Conservation (phyloP, 2,113 vertebrate genomes). For the Empidonax traillii region DNA sequence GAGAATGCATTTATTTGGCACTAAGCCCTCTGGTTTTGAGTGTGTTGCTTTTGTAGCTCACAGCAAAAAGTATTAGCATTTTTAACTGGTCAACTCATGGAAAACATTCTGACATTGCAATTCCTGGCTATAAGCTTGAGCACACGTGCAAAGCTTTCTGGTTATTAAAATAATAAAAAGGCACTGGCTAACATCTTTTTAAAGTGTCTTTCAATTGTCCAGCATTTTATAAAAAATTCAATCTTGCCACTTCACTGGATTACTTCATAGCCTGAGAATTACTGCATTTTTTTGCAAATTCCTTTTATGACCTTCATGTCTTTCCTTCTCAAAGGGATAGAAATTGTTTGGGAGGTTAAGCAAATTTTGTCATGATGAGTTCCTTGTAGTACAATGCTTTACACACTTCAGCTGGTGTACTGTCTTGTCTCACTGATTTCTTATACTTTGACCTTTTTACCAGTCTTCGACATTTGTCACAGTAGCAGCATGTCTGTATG, state of each 20-base stretch:
- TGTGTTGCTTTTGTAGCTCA: neutral
- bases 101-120: fast-evolving
- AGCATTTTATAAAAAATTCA: neutral
- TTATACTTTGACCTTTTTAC: neutral
- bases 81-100: neutral
- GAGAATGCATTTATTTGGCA: neutral
- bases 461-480: neutral
- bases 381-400: fast-evolving
- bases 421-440: neutral
- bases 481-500: neutral
- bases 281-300: neutral
- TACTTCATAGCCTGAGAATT: neutral
- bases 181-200: neutral
- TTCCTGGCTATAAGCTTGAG: neutral
- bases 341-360: neutral
- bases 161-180: neutral
- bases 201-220: neutral
- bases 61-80: neutral
- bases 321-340: neutral
- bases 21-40: neutral
- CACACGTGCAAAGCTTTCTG: neutral
- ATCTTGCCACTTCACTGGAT: neutral
- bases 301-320: neutral
- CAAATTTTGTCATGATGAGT: neutral
- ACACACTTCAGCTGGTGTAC: neutral